Evolutionary conservation across 2,113 vertebrate genomes (phyloP), one percentile per base, ranked within the genome.

Genomic region (Garra rufa): DNA sequence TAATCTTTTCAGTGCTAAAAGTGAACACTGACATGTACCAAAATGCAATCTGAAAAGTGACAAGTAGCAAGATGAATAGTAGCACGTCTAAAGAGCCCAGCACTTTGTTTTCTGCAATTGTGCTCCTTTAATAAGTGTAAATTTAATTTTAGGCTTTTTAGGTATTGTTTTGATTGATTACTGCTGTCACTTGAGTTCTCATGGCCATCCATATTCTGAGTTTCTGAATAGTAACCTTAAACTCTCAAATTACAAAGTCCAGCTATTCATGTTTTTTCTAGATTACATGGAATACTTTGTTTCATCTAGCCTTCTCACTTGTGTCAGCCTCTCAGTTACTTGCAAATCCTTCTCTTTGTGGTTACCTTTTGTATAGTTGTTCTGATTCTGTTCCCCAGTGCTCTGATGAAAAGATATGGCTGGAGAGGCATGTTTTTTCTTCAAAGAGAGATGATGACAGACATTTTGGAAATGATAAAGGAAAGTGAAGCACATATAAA

Each of bases 361-460:
- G 28, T 55, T 75, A 38, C 17, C 28, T 76, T 76, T 26, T 77
- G 21, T 57, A 10, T 77, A 15, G 30, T 77, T 59, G 19, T 77
- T 24, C 48, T 76, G 74, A n/a, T 76, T 2, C 46, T 50, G 2
- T 38, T 38, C 74, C 74, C 4, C 11, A 57, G 21, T 59, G 11
- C 34, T 24, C 50, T n/a, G 30, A 59, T 77, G 19, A 38, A 77
- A 77, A 38, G 74, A 76, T 21, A 57, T 5, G 14, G 10, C 50
- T 57, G 50, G 9, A 15, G 21, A 59, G 21, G 9, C 30, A 41
- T 55, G 21, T 41, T 41, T 38, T 34, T 41, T 24, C 6, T 76
- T 14, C 48, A 55, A 76, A 55, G 48, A 71, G 26, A 46, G 69
- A 8, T 24, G 75, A 41, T 77, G 28, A 59, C 52, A 76, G 50